Evolutionary conservation across 2,797 vertebrate genomes (phyloP).

Genomic region (Microtus obscurus): DNA sequence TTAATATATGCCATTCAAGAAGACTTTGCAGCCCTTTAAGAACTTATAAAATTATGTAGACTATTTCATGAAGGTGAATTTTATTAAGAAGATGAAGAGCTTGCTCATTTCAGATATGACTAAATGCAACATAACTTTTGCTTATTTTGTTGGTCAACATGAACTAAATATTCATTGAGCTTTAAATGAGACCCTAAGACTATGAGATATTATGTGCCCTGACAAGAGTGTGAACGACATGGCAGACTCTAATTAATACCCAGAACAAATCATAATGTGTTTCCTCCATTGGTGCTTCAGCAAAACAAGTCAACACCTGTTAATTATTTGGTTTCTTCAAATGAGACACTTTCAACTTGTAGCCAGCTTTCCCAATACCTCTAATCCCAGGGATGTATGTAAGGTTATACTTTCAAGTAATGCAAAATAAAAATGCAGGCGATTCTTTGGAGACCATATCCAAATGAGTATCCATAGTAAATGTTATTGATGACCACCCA

Average conservation of each 20-base stretch:
- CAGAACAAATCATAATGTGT: conserved; percentile 60
- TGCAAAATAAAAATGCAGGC: conserved; percentile 56
- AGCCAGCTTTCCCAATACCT: conserved; percentile 50
- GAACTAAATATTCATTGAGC: conserved; percentile 77
- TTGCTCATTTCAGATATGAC: conserved; percentile 78
- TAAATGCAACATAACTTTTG: conserved; percentile 76
- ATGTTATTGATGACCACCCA: not conserved
- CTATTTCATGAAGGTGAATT: conserved; percentile 77
- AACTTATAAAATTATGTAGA: conserved; percentile 73
- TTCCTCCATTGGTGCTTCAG: conserved; percentile 60
- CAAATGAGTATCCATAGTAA: conserved; percentile 2
- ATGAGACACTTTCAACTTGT: conserved; percentile 59
- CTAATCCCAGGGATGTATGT: conserved; percentile 59
- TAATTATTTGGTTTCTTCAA: conserved; percentile 72
- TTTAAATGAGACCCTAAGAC: conserved; percentile 76
- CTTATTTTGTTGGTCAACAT: conserved; percentile 81
- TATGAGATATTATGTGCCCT: conserved; percentile 76
- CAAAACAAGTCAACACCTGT: conserved; percentile 73
- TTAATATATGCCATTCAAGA: conserved; percentile 79
- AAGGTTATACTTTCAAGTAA: conserved; percentile 13
- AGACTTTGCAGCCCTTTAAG: conserved; percentile 74
- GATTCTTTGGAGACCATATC: conserved; percentile 38
- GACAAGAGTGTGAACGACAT: conserved; percentile 68
- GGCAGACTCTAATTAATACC: conserved; percentile 73
- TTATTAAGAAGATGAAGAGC: conserved; percentile 77